phyloP scores from a whole-genome alignment of 2,888 invertebrate genomes.

The Nomada flava region DNA sequence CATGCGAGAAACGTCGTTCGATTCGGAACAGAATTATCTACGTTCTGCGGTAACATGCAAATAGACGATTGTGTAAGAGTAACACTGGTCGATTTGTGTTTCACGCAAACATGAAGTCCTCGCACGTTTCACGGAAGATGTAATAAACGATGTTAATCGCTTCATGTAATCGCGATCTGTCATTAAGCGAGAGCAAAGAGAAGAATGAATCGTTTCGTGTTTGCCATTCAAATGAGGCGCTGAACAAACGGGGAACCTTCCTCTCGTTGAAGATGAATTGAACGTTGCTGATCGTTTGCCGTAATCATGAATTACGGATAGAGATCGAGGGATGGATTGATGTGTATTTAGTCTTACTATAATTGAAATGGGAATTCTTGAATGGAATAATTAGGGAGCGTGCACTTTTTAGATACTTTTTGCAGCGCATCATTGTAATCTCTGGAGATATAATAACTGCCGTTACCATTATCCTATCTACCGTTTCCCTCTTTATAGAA shows the following conservation, averaged over 20 bases:
- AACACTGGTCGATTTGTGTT: background rate
- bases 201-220: background rate
- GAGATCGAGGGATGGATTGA: background rate
- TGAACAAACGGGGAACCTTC: background rate
- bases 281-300: background rate
- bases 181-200: background rate
- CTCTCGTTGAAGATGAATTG: background rate
- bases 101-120: background rate
- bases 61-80: conserved; percentile 31
- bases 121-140: background rate
- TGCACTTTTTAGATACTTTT: conserved; percentile 31
- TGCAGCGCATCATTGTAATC: background rate
- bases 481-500: background rate
- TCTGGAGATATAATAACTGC: background rate
- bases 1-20: background rate
- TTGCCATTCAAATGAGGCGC: background rate
- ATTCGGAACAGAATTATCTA: conserved; percentile 7
- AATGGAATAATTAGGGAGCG: conserved; percentile 2
- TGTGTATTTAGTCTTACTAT: background rate
- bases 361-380: background rate
- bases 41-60: conserved; percentile 24
- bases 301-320: background rate
- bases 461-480: background rate
- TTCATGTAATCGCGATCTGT: background rate
- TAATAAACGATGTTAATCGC: conserved; percentile 5